Base-by-base conservation (phyloP, 2,888 invertebrate species). In the Orchesellides sinensis region DNA sequence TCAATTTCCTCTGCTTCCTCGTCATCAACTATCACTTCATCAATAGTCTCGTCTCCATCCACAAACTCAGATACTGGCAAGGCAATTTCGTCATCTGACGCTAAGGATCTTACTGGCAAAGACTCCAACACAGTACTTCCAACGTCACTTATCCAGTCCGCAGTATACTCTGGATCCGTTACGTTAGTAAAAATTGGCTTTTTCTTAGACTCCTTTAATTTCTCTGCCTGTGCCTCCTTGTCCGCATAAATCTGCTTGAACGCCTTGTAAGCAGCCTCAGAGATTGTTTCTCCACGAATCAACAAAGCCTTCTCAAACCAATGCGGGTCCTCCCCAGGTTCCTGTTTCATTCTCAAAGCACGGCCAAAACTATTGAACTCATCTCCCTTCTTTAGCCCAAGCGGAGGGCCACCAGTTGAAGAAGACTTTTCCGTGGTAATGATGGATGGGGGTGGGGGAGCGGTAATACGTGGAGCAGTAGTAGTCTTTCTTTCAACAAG, bases 181-280 rank as follows among this genome's bases (percentile, higher is more conserved):
- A 52, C 10, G 4, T 27, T n/a, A 21, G 14, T 32, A 17, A 59
- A 59, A 29, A 32, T 54, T 3, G 45, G 35, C 19, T 45, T 14
- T 32, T 32, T 40, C 35, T 35, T 17, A 17, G 35, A n/a, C 19
- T 63, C 29, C 29, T 54, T 54, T 1, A 45, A 27, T 49, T 29
- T 27, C 19, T 21, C 6, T 23, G 19, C 54, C 40, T 47, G n/a
- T 14, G 35, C 65, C 21, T 73, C 54, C 29, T 79, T 59, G 2
- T 45, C n/a, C 8, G 45, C 49, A 6, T 78, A 59, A 17, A 68
- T 17, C 12, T 68, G 12, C 35, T 83, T 83, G 29, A 83, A 52
- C 1, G 79, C 83, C 12, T 69, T 70, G 69, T 83, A 79, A 0
- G 83, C 74, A 32, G 79, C 79, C 17, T 83, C 69, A 0, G 83